A percentile compares a stretch with the other conserved stretches of the same genome.
These are phyloP conservation scores for Coracias cyanogaster DNA, from an alignment of 2,797 vertebrate genomes.

Conservation along the genomic window DNA sequence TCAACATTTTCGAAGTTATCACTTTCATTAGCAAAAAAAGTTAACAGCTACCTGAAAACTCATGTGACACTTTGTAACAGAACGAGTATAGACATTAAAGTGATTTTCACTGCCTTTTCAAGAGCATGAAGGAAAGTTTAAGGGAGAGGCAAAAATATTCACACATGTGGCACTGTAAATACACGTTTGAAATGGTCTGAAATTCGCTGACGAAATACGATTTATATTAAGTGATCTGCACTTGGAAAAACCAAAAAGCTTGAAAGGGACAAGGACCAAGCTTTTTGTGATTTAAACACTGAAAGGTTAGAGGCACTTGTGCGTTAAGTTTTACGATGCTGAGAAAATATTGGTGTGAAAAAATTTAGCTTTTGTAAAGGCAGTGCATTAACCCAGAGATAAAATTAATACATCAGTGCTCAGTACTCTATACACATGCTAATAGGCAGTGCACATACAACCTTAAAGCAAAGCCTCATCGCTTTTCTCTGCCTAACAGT, in stretches of 20 bases:
- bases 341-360: neutral
- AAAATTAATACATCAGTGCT: slow-evolving; percentile 75
- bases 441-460: slow-evolving; percentile 68
- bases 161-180: neutral
- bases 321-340: neutral
- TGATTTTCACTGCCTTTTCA: slow-evolving; percentile 76
- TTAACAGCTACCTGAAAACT: slow-evolving; percentile 75
- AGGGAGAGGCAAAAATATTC: neutral
- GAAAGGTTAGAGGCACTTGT: slow-evolving; percentile 34
- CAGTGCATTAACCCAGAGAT: slow-evolving; percentile 72
- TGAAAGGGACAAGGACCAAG: neutral
- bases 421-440: slow-evolving; percentile 71
- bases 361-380: slow-evolving; percentile 76
- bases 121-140: slow-evolving; percentile 42
- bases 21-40: slow-evolving; percentile 35
- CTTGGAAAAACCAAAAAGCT: slow-evolving; percentile 51
- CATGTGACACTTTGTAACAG: slow-evolving; percentile 78
- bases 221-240: neutral
- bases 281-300: slow-evolving; percentile 55
- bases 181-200: neutral
- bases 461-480: slow-evolving; percentile 70
- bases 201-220: neutral
- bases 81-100: slow-evolving; percentile 57
- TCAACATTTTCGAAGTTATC: slow-evolving; percentile 53
- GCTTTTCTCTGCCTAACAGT: slow-evolving; percentile 62